Conservation (phyloP, 2,113 vertebrate species). For the Gopherus evgoodei region DNA sequence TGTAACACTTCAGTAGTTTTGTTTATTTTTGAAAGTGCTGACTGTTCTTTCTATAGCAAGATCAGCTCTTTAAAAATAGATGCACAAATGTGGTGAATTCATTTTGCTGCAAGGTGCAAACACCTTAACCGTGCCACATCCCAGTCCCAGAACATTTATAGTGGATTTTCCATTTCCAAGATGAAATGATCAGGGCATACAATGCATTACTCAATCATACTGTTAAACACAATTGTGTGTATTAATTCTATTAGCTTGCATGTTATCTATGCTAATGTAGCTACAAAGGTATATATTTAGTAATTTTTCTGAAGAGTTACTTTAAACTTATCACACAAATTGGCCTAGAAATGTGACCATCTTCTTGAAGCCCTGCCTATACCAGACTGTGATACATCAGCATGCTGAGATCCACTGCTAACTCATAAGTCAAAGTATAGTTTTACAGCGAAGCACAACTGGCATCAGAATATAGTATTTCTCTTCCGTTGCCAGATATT, state of each 20-base stretch:
- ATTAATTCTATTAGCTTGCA: not conserved
- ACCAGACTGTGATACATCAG: accelerated
- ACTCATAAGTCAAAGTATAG: conserved; percentile 7
- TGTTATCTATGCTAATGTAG: not conserved
- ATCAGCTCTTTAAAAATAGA: not conserved
- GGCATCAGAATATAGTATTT: not conserved
- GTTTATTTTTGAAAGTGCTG: not conserved
- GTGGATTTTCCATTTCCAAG: conserved; percentile 79
- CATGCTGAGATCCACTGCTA: not conserved
- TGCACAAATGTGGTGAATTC: not conserved
- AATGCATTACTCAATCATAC: not conserved
- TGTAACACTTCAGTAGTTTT: not conserved
- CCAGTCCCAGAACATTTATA: conserved; percentile 86
- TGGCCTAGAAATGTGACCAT: not conserved
- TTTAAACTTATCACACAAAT: not conserved
- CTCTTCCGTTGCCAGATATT: not conserved
- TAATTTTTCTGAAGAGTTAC: accelerated
- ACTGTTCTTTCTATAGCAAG: accelerated
- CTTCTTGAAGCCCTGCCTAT: not conserved
- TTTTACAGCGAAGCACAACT: not conserved
- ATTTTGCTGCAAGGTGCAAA: not conserved
- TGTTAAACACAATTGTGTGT: accelerated
- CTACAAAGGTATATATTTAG: not conserved
- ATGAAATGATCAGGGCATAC: conserved; percentile 55
- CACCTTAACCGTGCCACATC: conserved; percentile 87